A percentile compares a stretch with the other conserved stretches of the same genome.
phyloP scores from a whole-genome alignment of 2,113 vertebrate genomes.

The Channa maculata region DNA sequence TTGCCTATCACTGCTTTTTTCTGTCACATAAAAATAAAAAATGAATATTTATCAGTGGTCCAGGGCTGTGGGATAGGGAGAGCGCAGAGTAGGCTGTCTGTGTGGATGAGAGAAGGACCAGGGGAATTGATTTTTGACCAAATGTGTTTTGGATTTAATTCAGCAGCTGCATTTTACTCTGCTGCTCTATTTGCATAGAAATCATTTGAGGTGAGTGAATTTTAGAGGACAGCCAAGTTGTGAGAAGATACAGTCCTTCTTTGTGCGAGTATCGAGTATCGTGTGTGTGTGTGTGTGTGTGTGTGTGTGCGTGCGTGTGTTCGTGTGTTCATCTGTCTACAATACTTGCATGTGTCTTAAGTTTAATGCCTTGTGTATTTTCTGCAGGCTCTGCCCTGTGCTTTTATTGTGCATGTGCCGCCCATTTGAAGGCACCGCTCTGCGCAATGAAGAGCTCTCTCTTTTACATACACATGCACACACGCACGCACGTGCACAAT shows the following conservation, averaged over 20 bases:
- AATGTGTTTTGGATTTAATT: constrained; percentile 87
- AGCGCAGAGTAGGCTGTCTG: constrained; percentile 60
- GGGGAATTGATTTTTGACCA: constrained; percentile 90
- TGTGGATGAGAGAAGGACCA: constrained; percentile 47
- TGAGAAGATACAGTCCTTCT: constrained; percentile 2
- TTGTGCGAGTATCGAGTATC: constrained; percentile 19
- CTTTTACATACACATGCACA: background rate
- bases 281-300: constrained; percentile 9
- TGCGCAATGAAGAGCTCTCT: background rate
- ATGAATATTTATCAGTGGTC: constrained; percentile 87
- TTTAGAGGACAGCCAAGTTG: constrained; percentile 77
- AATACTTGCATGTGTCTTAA: constrained; percentile 8
- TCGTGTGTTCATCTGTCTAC: background rate
- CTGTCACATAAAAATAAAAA: constrained; percentile 76
- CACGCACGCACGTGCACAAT: constrained; percentile 27
- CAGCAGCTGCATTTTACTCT: constrained; percentile 77
- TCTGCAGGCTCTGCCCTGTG: constrained; percentile 13
- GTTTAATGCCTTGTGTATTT: background rate
- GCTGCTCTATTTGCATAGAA: constrained; percentile 87
- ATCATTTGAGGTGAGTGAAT: constrained; percentile 87
- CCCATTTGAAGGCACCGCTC: constrained; percentile 39
- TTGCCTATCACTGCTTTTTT: constrained; percentile 82
- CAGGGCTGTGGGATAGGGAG: constrained; percentile 58
- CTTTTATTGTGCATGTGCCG: background rate
- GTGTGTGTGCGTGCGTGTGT: constrained; percentile 10